Percentiles rank a stretch among this genome's conserved stretches.
phyloP scores from a whole-genome alignment of 2,797 vertebrate genomes.

The Tadarida brasiliensis region DNA sequence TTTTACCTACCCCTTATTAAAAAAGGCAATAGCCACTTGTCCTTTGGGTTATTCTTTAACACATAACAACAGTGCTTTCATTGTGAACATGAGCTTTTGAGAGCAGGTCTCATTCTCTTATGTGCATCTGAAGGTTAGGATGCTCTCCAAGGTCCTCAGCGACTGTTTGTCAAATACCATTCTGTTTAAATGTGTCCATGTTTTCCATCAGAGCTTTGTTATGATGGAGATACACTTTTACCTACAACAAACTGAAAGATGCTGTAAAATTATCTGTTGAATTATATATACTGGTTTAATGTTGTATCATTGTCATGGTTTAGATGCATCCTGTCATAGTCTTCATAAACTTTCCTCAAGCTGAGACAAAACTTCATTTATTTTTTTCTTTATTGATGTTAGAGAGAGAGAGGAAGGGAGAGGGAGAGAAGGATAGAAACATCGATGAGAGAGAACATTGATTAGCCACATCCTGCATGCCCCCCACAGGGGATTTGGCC shows the following conservation, averaged over 20 bases:
- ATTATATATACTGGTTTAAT: not conserved
- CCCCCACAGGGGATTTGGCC: no score
- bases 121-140: not conserved
- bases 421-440: no score
- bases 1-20: not conserved
- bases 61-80: not conserved
- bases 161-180: not conserved
- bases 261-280: not conserved
- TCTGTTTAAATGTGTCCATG: not conserved
- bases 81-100: not conserved
- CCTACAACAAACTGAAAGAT: not conserved
- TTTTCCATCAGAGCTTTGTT: not conserved
- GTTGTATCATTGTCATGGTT: not conserved
- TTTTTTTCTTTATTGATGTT: no score
- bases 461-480: no score
- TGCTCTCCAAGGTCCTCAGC: not conserved
- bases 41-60: not conserved
- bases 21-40: not conserved
- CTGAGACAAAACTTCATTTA: no score
- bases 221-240: not conserved
- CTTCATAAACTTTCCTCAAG: not conserved
- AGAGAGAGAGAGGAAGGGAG: no score
- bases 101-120: not conserved
- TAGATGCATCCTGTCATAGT: not conserved
- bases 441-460: no score